Evolutionary conservation across 2,888 invertebrate species (phyloP).

Genomic region (Campopleginae sp.): DNA sequence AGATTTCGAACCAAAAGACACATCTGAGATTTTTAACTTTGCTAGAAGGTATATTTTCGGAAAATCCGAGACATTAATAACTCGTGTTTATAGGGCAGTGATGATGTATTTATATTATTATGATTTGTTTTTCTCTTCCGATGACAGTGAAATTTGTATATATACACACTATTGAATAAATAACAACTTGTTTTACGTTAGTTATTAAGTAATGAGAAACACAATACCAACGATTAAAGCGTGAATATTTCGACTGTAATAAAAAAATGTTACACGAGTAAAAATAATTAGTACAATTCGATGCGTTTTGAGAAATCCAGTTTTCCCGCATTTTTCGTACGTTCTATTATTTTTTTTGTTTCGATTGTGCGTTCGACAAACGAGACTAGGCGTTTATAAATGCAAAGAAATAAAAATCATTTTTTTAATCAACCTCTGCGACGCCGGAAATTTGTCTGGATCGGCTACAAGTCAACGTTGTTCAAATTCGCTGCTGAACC

Average conservation of each 20-base stretch:
- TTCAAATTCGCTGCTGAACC: constrained; percentile 91
- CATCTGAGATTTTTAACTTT: constrained; percentile 7
- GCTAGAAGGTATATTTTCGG: constrained; percentile 52
- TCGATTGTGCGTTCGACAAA: background rate
- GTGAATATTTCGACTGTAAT: constrained; percentile 64
- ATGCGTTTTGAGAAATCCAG: constrained; percentile 21
- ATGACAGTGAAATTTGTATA: constrained; percentile 66
- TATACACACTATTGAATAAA: constrained; percentile 61
- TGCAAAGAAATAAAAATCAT: constrained; percentile 34
- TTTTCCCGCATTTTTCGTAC: background rate
- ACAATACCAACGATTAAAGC: constrained; percentile 57
- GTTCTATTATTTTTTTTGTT: background rate
- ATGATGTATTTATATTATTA: constrained; percentile 23
- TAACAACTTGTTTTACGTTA: constrained; percentile 64
- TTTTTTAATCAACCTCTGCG: background rate
- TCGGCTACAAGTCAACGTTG: constrained; percentile 89
- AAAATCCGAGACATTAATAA: constrained; percentile 53
- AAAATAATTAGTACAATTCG: constrained; percentile 63
- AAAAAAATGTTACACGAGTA: constrained; percentile 69
- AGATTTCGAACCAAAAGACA: constrained; percentile 21
- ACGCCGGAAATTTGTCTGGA: constrained; percentile 39
- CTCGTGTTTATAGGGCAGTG: constrained; percentile 50
- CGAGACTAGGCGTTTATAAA: constrained; percentile 19
- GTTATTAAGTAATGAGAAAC: constrained; percentile 57
- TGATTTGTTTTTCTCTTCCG: constrained; percentile 21